phyloP scores from a whole-genome alignment of 2,113 vertebrate species.

The Capreolus pygargus region DNA sequence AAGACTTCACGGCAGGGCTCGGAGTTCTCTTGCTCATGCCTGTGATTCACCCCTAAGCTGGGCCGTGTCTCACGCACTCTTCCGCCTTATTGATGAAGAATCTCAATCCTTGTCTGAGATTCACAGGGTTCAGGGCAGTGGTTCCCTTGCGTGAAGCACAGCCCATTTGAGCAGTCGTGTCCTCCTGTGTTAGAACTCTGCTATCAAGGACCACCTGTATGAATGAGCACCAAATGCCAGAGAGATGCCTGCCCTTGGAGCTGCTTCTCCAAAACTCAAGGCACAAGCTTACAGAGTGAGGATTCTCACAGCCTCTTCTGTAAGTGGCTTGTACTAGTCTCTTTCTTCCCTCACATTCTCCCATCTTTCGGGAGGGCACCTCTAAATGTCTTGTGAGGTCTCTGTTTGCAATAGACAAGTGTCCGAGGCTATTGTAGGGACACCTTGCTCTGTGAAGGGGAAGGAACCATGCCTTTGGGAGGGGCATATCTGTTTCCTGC shows the following conservation, averaged over 20 bases:
- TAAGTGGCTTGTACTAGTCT: neutral
- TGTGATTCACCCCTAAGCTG: neutral
- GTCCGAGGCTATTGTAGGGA: constrained; percentile 23
- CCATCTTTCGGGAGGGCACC: neutral
- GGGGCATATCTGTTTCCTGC: constrained; percentile 67
- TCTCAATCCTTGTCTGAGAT: neutral
- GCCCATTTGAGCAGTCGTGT: constrained; percentile 40
- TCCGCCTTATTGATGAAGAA: neutral
- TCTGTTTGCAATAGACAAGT: constrained; percentile 63
- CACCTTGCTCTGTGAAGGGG: neutral
- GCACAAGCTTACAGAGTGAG: constrained; percentile 45
- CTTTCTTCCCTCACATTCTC: neutral
- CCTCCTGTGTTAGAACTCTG: constrained; percentile 46
- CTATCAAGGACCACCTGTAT: constrained; percentile 47
- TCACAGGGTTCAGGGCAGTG: neutral
- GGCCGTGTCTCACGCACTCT: neutral
- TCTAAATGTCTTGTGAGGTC: neutral
- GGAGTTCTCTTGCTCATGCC: neutral
- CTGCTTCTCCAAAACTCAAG: constrained; percentile 42
- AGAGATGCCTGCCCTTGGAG: constrained; percentile 24
- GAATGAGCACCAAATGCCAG: constrained; percentile 43
- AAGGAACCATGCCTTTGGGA: constrained; percentile 41
- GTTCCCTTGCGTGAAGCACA: constrained; percentile 39
- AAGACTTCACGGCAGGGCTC: neutral
- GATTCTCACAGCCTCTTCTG: neutral